Conservation (phyloP, 1,140 invertebrate genomes). For the Temnothorax curvispinosus region DNA sequence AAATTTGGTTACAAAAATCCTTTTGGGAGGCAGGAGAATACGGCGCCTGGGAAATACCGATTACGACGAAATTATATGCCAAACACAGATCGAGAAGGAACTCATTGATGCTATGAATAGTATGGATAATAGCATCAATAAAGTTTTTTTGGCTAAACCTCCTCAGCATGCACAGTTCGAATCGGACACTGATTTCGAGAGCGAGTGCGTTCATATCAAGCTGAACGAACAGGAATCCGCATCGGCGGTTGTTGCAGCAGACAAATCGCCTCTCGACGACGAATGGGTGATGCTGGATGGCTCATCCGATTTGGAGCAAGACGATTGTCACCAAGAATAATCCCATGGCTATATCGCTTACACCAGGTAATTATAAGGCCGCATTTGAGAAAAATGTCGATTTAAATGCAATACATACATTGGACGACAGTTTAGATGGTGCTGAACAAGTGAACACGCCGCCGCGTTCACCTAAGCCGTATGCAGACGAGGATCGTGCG, state of each 20-base stretch:
- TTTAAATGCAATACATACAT: slow-evolving; percentile 88
- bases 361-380: slow-evolving; percentile 88
- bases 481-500: neutral
- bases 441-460: neutral
- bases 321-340: slow-evolving; percentile 83
- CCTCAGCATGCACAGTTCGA: too few species aligned
- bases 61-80: slow-evolving; percentile 68
- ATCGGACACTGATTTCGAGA: too few species aligned
- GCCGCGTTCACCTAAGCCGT: neutral
- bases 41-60: slow-evolving; percentile 50
- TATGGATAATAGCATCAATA: slow-evolving; percentile 91
- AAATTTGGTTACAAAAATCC: too few species aligned
- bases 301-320: slow-evolving; percentile 68
- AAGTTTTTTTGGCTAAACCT: slow-evolving; percentile 86
- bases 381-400: slow-evolving; percentile 87
- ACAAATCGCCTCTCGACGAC: too few species aligned
- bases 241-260: too few species aligned
- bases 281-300: too few species aligned
- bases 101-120: slow-evolving; percentile 89
- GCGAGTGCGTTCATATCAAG: too few species aligned
- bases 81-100: slow-evolving; percentile 75
- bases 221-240: too few species aligned
- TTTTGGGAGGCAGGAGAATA: too few species aligned
- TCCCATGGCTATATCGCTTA: slow-evolving; percentile 90
- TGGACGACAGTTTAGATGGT: slow-evolving; percentile 77